Percentiles rank a stretch among this genome's conserved stretches.
These are phyloP conservation scores for Acanthornis magna DNA, from an alignment of 2,797 vertebrate genomes.

Conservation along the genomic window DNA sequence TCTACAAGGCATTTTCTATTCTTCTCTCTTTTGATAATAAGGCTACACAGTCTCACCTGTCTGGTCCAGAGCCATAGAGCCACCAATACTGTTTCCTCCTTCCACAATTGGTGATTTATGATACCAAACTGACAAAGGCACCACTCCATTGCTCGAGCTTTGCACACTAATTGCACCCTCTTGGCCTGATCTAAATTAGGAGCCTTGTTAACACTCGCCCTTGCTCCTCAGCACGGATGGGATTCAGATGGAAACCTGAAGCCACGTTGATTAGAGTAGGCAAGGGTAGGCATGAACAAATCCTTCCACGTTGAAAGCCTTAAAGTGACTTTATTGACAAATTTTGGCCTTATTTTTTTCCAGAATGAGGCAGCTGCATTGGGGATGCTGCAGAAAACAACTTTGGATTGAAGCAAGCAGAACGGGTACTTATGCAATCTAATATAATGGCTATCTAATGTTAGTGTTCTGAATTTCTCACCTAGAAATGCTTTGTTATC, in stretches of 20 bases:
- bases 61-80: neutral
- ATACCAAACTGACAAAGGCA: neutral
- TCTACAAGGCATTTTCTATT: neutral
- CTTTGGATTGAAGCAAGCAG: neutral
- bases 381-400: neutral
- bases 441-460: neutral
- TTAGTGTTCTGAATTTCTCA: neutral
- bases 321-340: neutral
- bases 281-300: neutral
- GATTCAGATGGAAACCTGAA: neutral
- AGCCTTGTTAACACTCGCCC: neutral
- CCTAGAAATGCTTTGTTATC: neutral
- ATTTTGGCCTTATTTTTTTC: neutral
- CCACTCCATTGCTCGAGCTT: neutral
- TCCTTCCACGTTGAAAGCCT: rapidly evolving
- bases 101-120: neutral
- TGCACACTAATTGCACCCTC: neutral
- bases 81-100: neutral
- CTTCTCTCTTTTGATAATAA: neutral
- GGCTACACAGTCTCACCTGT: neutral
- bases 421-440: neutral
- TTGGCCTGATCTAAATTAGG: neutral
- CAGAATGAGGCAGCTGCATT: neutral
- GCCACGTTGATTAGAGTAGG: neutral
- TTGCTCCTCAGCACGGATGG: neutral